phyloP scores from a whole-genome alignment of 2,113 vertebrate genomes.

The Pandion haliaetus region DNA sequence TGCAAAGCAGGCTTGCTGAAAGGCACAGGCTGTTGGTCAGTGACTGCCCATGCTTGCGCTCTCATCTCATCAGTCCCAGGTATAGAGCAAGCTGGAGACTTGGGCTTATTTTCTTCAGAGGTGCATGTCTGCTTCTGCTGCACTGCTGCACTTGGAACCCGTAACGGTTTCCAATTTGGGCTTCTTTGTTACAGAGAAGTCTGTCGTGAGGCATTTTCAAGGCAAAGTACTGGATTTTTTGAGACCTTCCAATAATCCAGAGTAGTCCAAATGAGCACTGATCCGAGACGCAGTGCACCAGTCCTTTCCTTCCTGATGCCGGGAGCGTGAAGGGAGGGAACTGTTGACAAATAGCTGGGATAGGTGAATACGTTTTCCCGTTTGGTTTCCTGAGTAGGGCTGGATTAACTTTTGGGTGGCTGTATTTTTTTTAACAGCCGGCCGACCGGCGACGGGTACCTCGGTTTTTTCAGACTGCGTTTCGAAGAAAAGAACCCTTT shows the following conservation, averaged over 20 bases:
- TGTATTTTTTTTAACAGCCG: neutral
- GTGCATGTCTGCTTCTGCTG: neutral
- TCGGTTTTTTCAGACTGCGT: neutral
- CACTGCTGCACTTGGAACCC: neutral
- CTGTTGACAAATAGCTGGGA: neutral
- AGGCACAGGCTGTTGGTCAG: neutral
- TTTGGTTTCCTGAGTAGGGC: neutral
- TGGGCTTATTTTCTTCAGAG: neutral
- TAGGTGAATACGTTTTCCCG: accelerated
- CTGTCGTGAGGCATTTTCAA: neutral
- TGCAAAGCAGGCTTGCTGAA: neutral
- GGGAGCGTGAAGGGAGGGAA: too few species aligned
- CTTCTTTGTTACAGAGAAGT: neutral
- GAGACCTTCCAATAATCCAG: too few species aligned
- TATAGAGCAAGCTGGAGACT: neutral
- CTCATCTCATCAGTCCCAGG: neutral
- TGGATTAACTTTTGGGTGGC: neutral
- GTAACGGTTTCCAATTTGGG: neutral
- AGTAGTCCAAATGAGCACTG: neutral
- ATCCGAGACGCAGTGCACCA: neutral
- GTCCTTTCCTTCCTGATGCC: neutral
- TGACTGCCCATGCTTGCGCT: neutral
- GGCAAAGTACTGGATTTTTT: neutral
- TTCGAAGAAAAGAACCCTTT: neutral
- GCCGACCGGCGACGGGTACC: too few species aligned